A percentile compares a stretch with the other conserved stretches of the same genome.
Conservation (phyloP, 2,797 vertebrate species). For the Pampus argenteus region DNA sequence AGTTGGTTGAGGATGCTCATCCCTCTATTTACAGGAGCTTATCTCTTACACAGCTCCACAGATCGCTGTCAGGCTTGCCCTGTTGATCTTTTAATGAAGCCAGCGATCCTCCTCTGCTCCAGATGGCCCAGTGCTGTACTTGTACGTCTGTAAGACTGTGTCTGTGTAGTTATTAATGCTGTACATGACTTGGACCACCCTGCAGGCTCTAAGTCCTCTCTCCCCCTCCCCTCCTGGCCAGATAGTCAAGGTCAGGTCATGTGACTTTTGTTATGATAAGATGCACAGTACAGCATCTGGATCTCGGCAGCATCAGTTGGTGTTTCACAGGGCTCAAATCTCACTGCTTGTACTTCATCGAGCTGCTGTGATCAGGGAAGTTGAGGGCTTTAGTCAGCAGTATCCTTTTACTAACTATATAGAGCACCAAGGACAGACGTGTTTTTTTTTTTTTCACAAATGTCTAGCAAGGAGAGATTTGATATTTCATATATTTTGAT, state of each 20-base stretch:
- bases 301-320: constrained; percentile 70
- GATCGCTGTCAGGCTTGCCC: constrained; percentile 56
- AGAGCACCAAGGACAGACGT: neutral
- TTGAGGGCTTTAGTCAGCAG: constrained; percentile 25
- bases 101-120: constrained; percentile 66
- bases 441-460: neutral
- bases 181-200: constrained; percentile 57
- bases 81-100: constrained; percentile 78
- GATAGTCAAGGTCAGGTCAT: constrained; percentile 59
- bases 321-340: constrained; percentile 51
- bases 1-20: constrained; percentile 49
- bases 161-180: constrained; percentile 61
- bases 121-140: constrained; percentile 70
- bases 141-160: constrained; percentile 40
- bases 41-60: constrained; percentile 56
- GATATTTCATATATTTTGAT: neutral
- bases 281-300: constrained; percentile 69
- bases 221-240: constrained; percentile 12
- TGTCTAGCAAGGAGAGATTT: neutral
- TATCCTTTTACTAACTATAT: constrained; percentile 19
- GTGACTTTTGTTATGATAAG: constrained; percentile 69
- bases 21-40: constrained; percentile 69
- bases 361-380: constrained; percentile 50
- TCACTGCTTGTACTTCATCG: constrained; percentile 31
- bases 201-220: constrained; percentile 46